phyloP scores from a whole-genome alignment of 2,888 invertebrate genomes.

The Sabatieria punctata region DNA sequence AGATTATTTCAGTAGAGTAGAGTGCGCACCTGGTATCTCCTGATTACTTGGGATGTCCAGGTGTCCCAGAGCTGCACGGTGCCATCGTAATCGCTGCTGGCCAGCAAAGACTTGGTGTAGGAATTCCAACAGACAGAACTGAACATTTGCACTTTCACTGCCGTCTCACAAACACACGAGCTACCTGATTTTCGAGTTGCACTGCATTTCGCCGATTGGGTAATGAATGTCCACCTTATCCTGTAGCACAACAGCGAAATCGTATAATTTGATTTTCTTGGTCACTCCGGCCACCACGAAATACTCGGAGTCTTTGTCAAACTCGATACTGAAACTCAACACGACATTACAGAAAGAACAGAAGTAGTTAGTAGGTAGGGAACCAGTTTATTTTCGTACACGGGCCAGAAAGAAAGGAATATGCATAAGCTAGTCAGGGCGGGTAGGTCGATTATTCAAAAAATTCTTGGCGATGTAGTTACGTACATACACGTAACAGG shows the following conservation, averaged over 20 bases:
- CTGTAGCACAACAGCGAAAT: conserved; percentile 63
- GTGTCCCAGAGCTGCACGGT: conserved; percentile 85
- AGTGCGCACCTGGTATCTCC: too few relatives aligned
- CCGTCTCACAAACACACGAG: too few relatives aligned
- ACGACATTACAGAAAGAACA: conserved; percentile 5
- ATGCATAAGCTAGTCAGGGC: too few relatives aligned
- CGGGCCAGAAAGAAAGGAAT: too few relatives aligned
- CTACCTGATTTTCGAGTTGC: conserved; percentile 62
- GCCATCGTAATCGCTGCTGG: conserved; percentile 84
- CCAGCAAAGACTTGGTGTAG: conserved; percentile 67
- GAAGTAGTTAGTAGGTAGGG: background rate
- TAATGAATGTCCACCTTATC: conserved; percentile 78
- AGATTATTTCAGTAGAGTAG: too few relatives aligned
- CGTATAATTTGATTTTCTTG: conserved; percentile 68
- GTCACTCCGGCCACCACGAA: conserved; percentile 91
- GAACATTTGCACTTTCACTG: conserved; percentile 6
- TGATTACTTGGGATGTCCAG: too few relatives aligned
- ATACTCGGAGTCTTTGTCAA: conserved; percentile 84
- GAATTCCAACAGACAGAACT: conserved; percentile 86
- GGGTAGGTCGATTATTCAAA: too few relatives aligned
- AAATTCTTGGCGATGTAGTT: too few relatives aligned
- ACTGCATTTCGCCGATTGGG: conserved; percentile 69
- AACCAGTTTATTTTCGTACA: background rate
- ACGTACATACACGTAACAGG: too few relatives aligned
- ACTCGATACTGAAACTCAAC: conserved; percentile 55